Evolutionary conservation across 2,888 invertebrate species (phyloP), one percentile per base, ranked within the genome.

Genomic region (Erannis defoliaria): DNA sequence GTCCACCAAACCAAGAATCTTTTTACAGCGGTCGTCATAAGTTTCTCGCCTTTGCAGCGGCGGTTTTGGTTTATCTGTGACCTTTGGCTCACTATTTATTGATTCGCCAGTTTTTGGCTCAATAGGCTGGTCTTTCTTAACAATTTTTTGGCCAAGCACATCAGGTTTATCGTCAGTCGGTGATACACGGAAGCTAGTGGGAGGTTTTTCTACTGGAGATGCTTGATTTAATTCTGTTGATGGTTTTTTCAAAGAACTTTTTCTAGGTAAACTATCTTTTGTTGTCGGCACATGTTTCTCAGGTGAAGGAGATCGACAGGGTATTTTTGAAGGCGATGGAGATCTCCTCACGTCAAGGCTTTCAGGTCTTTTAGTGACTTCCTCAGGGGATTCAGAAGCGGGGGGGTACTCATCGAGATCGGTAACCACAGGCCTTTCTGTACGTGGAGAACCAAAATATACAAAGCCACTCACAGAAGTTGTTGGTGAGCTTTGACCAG

Each of bases 1-100:
- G 57, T 93, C 90, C 48, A 91, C 84, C 89, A 96, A 95, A 2
- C 96, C 96, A 37, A 96, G 88, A 71, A 96, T 96, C 75, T 95
- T 94, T 35, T 95, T 93, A 69, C 96, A 96, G 31, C 96, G 90
- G 80, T 96, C 96, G 81, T 96, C 96, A 67, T 96, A 96, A 1
- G 96, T 96, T 82, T 96, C 96, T 35, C 95, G 94, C 71, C 96
- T 91, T 67, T 94, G 94, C 33, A 94, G 81, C 0, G 95, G 94
- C 37, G 94, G 94, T 69, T 94, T 94, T 21, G 87, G 77, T 70
- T 94, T 94, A 0, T 88, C 79, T 6, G 81, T 78, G 29, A 74
- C 66, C 43, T 74, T 74, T 21, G 43, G 37, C 9, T 51, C 50
- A 38, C 9, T 16, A n/a, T 61, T 51, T 55, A 65, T 67, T 16